Conservation (phyloP, 2,113 vertebrate genomes). For the Morone saxatilis region DNA sequence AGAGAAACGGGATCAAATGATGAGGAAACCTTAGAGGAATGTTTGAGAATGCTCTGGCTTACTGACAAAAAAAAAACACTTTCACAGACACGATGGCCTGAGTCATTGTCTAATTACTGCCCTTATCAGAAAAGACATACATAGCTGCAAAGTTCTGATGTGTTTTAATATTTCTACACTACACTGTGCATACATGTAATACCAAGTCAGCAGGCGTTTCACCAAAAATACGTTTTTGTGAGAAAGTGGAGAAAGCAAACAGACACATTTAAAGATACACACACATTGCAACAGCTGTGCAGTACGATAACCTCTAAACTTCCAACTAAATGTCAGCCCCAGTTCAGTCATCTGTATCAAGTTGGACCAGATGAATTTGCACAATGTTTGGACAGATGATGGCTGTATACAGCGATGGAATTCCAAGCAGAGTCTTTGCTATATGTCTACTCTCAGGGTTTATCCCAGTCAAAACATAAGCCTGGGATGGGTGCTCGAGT, state of each 20-base stretch:
- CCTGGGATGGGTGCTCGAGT: conserved; percentile 52
- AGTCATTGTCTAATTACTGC: background rate
- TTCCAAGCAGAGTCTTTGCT: conserved; percentile 31
- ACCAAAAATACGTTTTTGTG: background rate
- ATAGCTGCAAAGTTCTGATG: background rate
- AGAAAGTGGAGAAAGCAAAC: background rate
- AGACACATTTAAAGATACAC: background rate
- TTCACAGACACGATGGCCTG: background rate
- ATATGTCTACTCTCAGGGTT: conserved; percentile 34
- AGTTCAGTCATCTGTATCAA: background rate
- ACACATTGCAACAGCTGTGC: background rate
- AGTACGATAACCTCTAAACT: background rate
- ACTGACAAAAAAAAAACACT: background rate
- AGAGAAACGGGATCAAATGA: background rate
- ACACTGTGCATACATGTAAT: too few relatives aligned
- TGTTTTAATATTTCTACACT: background rate
- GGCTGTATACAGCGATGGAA: background rate
- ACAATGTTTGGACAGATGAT: background rate
- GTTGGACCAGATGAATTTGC: background rate
- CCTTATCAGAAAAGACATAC: background rate
- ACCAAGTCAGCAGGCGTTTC: background rate
- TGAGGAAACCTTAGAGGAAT: background rate
- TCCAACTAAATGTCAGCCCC: background rate
- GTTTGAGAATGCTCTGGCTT: background rate
- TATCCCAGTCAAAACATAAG: conserved; percentile 65